phyloP scores from a whole-genome alignment of 2,113 vertebrate species.

The Maccullochella peelii region DNA sequence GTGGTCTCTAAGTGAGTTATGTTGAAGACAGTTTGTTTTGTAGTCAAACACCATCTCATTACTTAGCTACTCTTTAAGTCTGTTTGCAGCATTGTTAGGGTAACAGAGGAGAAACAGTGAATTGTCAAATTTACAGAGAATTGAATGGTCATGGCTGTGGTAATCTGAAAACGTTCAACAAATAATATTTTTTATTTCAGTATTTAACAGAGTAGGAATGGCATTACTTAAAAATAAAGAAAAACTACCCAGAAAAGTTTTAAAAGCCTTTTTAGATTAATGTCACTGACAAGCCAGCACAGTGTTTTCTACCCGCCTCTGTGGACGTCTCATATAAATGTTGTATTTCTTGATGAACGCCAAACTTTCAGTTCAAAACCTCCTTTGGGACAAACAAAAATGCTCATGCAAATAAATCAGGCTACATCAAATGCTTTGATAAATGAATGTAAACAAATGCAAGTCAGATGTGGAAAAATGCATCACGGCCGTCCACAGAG shows the following conservation, averaged over 20 bases:
- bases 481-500: constrained; percentile 35
- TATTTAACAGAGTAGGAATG: constrained; percentile 18
- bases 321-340: constrained; percentile 64
- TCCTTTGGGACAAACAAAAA: constrained; percentile 69
- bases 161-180: constrained; percentile 7
- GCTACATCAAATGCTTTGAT: constrained; percentile 65
- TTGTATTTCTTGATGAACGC: constrained; percentile 67
- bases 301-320: constrained; percentile 67
- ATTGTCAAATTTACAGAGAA: neutral
- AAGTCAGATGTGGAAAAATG: constrained; percentile 70
- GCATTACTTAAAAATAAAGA: neutral
- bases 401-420: constrained; percentile 69
- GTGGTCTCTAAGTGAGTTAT: neutral
- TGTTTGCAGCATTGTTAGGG: neutral
- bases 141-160: neutral
- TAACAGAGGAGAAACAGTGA: neutral
- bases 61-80: neutral
- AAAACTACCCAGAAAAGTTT: neutral
- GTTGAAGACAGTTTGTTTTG: neutral
- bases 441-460: constrained; percentile 77
- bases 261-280: constrained; percentile 45
- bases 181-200: constrained; percentile 14
- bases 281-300: constrained; percentile 33
- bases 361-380: constrained; percentile 51
- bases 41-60: neutral